Conservation (phyloP, 2,888 invertebrate species). For the Antheraea yamamai region DNA sequence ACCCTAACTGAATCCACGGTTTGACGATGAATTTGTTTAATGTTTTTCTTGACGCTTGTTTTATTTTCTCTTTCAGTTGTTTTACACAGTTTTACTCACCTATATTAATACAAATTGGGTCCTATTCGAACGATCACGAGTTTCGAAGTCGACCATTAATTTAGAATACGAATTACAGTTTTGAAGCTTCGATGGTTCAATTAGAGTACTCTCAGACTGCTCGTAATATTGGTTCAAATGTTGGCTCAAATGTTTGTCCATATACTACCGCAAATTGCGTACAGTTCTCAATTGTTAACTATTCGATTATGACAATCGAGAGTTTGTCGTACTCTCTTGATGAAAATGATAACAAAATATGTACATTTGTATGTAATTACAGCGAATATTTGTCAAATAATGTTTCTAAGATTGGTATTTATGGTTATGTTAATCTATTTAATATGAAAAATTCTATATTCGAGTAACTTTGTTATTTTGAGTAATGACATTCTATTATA, state of each 20-base stretch:
- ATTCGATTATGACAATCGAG: no score
- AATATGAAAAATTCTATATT: no score
- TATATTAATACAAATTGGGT: background rate
- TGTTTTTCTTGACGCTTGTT: constrained; percentile 8
- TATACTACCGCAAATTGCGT: background rate
- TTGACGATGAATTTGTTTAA: background rate
- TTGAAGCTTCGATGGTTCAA: background rate
- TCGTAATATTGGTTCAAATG: background rate
- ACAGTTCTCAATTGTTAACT: no score
- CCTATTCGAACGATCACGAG: background rate
- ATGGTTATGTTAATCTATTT: no score
- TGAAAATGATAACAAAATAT: no score
- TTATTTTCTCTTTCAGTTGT: constrained; percentile 4
- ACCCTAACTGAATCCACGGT: background rate
- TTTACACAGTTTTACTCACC: background rate
- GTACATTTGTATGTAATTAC: no score
- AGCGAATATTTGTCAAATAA: no score
- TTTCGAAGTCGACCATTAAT: background rate
- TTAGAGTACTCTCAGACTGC: background rate
- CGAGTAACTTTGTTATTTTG: no score
- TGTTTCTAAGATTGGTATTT: no score
- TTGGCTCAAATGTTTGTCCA: background rate
- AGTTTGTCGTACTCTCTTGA: no score
- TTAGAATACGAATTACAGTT: background rate
- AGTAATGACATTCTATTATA: no score